Conservation (phyloP, 2,797 vertebrate species). For the Hozukius guyotensis region DNA sequence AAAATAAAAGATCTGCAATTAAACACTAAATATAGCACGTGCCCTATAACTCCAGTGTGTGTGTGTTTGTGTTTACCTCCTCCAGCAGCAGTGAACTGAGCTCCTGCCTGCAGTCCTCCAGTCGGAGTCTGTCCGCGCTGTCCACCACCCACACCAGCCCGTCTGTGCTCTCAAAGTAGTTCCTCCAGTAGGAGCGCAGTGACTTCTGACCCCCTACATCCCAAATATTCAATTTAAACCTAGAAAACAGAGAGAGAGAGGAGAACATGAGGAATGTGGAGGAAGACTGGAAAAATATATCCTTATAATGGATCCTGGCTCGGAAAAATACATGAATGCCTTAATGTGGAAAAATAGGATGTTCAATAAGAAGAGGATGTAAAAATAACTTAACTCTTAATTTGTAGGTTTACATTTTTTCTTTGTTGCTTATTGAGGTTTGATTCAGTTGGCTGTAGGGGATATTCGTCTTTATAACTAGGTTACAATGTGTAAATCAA, state of each 20-base stretch:
- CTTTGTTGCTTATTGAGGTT: too few relatives aligned
- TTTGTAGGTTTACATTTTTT: too few relatives aligned
- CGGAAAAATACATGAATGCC: too few relatives aligned
- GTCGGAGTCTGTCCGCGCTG: conserved; percentile 89
- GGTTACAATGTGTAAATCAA: neutral
- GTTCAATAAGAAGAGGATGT: too few relatives aligned
- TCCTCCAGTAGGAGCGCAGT: conserved; percentile 93
- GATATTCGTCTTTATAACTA: neutral
- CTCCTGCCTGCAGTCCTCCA: conserved; percentile 90
- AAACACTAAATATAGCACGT: neutral
- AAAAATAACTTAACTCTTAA: too few relatives aligned
- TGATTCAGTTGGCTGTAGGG: neutral
- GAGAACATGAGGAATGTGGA: neutral
- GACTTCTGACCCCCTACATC: conserved; percentile 95
- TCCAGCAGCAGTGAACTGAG: conserved; percentile 86
- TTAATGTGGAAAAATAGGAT: too few relatives aligned
- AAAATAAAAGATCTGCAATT: neutral
- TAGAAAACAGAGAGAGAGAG: conserved; percentile 39
- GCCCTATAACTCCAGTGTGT: neutral
- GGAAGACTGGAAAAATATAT: neutral
- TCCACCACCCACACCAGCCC: conserved; percentile 96
- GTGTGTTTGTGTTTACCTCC: conserved; percentile 79
- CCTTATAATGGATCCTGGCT: neutral
- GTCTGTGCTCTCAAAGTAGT: conserved; percentile 96
- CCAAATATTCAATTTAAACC: conserved; percentile 94